Evolutionary conservation across 2,113 vertebrate species (phyloP).

Genomic region (Cochlearius cochlearius): DNA sequence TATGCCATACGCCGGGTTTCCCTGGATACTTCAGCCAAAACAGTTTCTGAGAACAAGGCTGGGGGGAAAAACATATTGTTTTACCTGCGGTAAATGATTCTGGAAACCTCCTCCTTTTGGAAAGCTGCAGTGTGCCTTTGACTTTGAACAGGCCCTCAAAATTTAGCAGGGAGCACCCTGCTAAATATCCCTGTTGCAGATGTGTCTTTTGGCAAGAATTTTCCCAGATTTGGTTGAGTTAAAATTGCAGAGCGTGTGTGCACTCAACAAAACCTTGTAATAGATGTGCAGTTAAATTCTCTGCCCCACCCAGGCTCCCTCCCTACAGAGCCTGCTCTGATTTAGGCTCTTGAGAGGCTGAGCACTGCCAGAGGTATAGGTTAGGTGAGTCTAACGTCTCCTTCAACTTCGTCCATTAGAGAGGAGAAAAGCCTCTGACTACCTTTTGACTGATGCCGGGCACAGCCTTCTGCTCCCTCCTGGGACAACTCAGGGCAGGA

Average conservation of each 20-base stretch:
- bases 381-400: neutral
- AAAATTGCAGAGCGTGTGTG: neutral
- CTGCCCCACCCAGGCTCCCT: neutral
- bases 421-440: neutral
- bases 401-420: neutral
- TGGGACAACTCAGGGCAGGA: neutral
- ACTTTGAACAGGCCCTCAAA: neutral
- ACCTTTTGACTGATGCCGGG: neutral
- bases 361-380: neutral
- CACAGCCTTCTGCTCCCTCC: neutral
- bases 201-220: neutral
- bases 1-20: neutral
- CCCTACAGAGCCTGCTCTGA: fast-evolving
- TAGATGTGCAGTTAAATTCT: neutral
- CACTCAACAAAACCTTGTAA: neutral
- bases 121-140: neutral
- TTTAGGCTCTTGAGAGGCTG: neutral
- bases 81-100: neutral
- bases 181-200: neutral
- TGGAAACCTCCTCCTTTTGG: neutral
- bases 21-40: neutral
- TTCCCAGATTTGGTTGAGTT: neutral
- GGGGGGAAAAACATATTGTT: neutral
- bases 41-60: neutral
- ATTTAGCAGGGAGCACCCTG: neutral